Evolutionary conservation across 2,113 vertebrate species (phyloP), one percentile per base, ranked within the genome.

Genomic region (Nerophis lumbriciformis): DNA sequence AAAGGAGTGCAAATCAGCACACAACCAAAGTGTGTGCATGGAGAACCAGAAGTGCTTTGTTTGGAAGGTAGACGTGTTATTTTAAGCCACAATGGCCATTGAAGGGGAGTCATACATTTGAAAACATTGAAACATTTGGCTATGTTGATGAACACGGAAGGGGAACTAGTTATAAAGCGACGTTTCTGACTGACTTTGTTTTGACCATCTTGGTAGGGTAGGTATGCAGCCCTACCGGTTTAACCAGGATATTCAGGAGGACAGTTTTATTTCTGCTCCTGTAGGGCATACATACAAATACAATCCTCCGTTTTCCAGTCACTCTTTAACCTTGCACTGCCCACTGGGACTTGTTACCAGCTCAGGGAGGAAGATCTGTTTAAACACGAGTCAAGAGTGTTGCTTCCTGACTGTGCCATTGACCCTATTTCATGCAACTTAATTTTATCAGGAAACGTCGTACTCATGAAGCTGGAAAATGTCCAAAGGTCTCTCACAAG

Each of bases 51-150:
- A 85, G 73, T 81, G 79, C 79, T 88, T 88, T 81, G 72, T 83
- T 88, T 89, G 85, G 84, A 88, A 84, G 73, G 68, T 48, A 61
- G 11, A 21, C 4, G 38, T 75, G 77, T 83, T 87, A 78, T 88
- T 83, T 79, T 69, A 85, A 74, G 69, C 70, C 79, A 83, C 81
- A 76, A 74, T 59, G 64, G 73, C 45, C 78, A 64, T 65, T 76
- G 19, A 71, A 66, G 60, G 72, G 87, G 85, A 86, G 81, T 88
- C 85, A 87, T 82, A 65, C 55, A 28, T 62, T 37, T 79, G 71
- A 80, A 75, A 77, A 55, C 21, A 36, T 50, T 15, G 2, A 19
- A 14, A 50, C 13, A 19, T 50, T 7, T 15, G 16, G 48, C 39
- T 42, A 9, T 8, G 39, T 45, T 51, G 49, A 21, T 6, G 8